Percentiles rank a stretch among this genome's conserved stretches.
Evolutionary conservation across 2,797 vertebrate genomes (phyloP).

Genomic region (Carduelis carduelis): DNA sequence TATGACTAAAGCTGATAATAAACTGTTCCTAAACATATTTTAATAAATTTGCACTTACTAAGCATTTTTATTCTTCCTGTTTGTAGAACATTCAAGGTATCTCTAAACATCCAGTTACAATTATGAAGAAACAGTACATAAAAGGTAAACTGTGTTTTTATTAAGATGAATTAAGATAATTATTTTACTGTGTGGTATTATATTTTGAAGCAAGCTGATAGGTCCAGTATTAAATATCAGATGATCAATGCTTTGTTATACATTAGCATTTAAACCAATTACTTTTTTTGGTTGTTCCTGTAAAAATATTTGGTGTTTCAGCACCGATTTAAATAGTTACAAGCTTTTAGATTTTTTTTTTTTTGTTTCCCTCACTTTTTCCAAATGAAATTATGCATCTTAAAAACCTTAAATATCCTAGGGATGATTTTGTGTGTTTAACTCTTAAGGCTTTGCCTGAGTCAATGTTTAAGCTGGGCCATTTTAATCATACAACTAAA

Average conservation of each 20-base stretch:
- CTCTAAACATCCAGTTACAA: constrained; percentile 85
- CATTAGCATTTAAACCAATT: background rate
- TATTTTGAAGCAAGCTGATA: background rate
- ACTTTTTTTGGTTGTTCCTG: background rate
- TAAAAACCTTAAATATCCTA: background rate
- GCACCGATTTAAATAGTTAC: background rate
- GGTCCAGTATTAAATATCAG: background rate
- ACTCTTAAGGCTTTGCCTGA: background rate
- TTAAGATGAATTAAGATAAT: background rate
- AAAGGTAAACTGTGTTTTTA: constrained; percentile 75
- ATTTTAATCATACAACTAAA: background rate
- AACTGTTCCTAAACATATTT: background rate
- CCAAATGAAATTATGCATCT: background rate
- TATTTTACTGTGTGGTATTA: background rate
- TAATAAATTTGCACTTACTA: background rate
- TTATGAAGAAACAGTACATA: constrained; percentile 76
- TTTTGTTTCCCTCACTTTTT: background rate
- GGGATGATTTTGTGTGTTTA: background rate
- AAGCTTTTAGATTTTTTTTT: background rate
- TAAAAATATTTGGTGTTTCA: background rate
- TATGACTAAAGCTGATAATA: background rate
- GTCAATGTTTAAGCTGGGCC: background rate
- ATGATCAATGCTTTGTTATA: background rate
- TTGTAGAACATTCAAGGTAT: constrained; percentile 92
- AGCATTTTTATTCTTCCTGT: background rate